These are phyloP conservation scores for Cephalopholis sonnerati DNA, from an alignment of 2,113 vertebrate genomes.

Conservation along the genomic window DNA sequence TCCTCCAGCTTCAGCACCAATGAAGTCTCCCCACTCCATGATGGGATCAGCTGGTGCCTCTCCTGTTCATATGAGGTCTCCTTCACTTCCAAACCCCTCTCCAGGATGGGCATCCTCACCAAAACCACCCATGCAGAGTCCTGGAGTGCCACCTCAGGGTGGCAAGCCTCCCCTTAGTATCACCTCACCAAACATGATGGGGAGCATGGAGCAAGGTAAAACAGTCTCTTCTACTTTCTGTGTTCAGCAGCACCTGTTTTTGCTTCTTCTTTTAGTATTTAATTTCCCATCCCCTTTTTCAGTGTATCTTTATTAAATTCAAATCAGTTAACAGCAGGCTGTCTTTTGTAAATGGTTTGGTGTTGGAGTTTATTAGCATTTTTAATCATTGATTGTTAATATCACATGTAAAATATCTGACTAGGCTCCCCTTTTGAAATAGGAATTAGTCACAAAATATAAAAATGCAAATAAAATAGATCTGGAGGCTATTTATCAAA, in stretches of 20 bases:
- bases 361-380: neutral
- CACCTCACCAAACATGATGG: conserved; percentile 98
- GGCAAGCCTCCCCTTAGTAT: conserved; percentile 93
- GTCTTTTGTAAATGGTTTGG: neutral
- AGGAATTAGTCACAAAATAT: neutral
- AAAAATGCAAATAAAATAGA: conserved; percentile 13
- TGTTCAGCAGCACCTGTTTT: neutral
- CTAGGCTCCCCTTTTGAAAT: neutral
- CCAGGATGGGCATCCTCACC: conserved; percentile 98
- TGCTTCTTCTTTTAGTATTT: neutral
- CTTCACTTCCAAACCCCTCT: conserved; percentile 96
- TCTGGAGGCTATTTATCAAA: conserved; percentile 2
- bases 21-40: conserved; percentile 96
- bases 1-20: conserved; percentile 91
- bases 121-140: conserved; percentile 98
- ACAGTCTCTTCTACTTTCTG: neutral
- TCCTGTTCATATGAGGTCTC: conserved; percentile 99
- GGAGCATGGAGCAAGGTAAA: conserved; percentile 92
- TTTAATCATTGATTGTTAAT: neutral
- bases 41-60: conserved; percentile 99
- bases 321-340: neutral
- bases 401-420: neutral
- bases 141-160: conserved; percentile 93
- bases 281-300: neutral
- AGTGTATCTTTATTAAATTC: neutral